These are phyloP conservation scores for Parambassis ranga DNA, from an alignment of 2,797 vertebrate genomes.

Conservation along the genomic window DNA sequence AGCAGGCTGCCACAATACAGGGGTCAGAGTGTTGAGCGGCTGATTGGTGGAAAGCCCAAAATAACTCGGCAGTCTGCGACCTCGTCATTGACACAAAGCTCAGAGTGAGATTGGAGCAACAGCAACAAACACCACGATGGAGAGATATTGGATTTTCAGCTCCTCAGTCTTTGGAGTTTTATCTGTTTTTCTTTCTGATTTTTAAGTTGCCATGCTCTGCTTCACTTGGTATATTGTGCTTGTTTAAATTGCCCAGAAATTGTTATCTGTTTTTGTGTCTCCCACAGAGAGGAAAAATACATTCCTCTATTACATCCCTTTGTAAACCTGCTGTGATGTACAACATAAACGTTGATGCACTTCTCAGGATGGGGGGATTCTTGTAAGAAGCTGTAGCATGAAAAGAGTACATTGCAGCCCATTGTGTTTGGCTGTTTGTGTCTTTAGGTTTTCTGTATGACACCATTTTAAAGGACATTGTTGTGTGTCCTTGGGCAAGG, in stretches of 20 bases:
- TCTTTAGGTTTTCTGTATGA: constrained; percentile 3
- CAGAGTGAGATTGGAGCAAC: constrained; percentile 42
- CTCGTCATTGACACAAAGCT: constrained; percentile 50
- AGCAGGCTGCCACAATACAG: constrained; percentile 21
- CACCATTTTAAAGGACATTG: too few species aligned
- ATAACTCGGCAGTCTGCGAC: constrained; percentile 45
- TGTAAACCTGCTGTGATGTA: constrained; percentile 18
- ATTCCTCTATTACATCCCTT: background rate
- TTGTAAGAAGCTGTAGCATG: background rate
- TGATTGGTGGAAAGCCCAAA: constrained; percentile 59
- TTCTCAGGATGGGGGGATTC: background rate
- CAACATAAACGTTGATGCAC: background rate
- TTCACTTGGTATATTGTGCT: constrained; percentile 4
- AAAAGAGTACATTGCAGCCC: background rate
- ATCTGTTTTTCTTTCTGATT: constrained; percentile 31
- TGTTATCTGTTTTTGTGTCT: constrained; percentile 23
- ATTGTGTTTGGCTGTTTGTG: background rate
- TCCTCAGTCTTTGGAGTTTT: constrained; percentile 30
- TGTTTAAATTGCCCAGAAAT: constrained; percentile 57
- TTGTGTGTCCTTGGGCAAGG: too few species aligned
- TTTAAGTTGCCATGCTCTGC: background rate
- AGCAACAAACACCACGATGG: constrained; percentile 19
- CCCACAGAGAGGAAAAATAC: constrained; percentile 39
- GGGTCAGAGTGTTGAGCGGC: constrained; percentile 45
- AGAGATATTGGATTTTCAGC: constrained; percentile 43